Conservation (phyloP, 2,888 invertebrate species). For the Tetranychus truncatus region DNA sequence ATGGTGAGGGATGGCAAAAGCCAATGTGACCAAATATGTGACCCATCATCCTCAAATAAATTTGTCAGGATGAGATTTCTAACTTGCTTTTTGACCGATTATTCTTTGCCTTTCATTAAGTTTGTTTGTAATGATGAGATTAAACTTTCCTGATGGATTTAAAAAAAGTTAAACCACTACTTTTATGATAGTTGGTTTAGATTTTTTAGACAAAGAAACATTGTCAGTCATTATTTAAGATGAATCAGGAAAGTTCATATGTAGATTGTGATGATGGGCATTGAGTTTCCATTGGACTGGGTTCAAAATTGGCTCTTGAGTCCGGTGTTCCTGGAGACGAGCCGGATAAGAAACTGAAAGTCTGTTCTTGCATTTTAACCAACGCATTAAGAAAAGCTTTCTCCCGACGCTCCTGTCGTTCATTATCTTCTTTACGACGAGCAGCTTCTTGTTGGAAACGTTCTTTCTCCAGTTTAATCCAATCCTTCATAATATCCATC, state of each 20-base stretch:
- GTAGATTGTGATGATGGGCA: neutral
- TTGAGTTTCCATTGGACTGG: neutral
- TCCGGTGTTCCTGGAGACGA: neutral
- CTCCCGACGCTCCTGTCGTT: conserved; percentile 20
- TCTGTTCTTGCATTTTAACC: conserved; percentile 19
- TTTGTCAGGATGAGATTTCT: neutral
- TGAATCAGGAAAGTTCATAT: neutral
- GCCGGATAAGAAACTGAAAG: conserved; percentile 13
- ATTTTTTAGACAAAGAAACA: neutral
- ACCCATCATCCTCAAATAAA: neutral
- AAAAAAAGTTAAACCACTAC: neutral
- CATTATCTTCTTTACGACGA: conserved; percentile 19
- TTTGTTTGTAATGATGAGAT: neutral
- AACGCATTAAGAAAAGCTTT: conserved; percentile 15
- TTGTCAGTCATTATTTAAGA: neutral
- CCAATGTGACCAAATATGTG: neutral
- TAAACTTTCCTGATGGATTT: neutral
- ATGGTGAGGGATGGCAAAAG: neutral
- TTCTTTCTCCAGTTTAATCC: conserved; percentile 20
- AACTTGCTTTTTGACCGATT: neutral
- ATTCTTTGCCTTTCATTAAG: neutral
- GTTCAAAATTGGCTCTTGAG: neutral
- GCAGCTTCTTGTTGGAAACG: conserved; percentile 16
- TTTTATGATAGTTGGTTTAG: no score
- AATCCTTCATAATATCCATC: conserved; percentile 21